A percentile compares a stretch with the other conserved stretches of the same genome.
These are phyloP conservation scores for Pollachius pollachius DNA, from an alignment of 2,113 vertebrate species.

Conservation along the genomic window DNA sequence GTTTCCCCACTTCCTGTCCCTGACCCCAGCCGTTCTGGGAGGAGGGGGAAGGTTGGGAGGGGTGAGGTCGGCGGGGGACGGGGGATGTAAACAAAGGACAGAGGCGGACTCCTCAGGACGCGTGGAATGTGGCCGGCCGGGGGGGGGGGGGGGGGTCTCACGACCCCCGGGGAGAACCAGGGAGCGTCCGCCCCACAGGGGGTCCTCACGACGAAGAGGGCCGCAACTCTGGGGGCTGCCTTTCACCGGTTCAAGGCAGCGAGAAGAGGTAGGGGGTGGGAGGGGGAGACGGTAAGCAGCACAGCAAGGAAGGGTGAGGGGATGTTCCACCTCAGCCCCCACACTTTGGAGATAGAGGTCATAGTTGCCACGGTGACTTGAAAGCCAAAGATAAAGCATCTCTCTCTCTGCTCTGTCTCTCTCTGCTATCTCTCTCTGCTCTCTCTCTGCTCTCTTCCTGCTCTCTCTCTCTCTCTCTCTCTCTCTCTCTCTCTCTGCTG, in stretches of 20 bases:
- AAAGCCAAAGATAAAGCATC: slow-evolving; percentile 73
- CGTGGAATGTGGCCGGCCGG: slow-evolving; percentile 21
- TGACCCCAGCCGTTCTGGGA: too few relatives aligned
- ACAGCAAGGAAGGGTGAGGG: slow-evolving; percentile 6
- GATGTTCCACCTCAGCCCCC: slow-evolving; percentile 70
- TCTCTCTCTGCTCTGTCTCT: too few relatives aligned
- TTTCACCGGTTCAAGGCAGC: slow-evolving; percentile 34
- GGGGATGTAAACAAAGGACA: slow-evolving; percentile 61
- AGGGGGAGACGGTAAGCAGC: slow-evolving; percentile 24
- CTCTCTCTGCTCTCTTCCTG: slow-evolving; percentile 36
- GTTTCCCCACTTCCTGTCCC: slow-evolving; percentile 53
- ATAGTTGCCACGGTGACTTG: slow-evolving; percentile 84
- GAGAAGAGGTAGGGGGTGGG: slow-evolving; percentile 36
- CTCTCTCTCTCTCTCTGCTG: too few relatives aligned
- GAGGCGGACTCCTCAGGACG: slow-evolving; percentile 15
- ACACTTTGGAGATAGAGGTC: slow-evolving; percentile 80
- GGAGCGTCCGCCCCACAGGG: slow-evolving; percentile 11
- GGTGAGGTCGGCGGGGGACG: too few relatives aligned
- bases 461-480: too few relatives aligned
- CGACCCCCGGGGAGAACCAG: slow-evolving; percentile 41
- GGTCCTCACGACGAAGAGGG: slow-evolving; percentile 15
- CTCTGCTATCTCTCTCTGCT: slow-evolving; percentile 29
- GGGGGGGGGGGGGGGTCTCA: slow-evolving; percentile 17
- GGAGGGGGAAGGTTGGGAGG: too few relatives aligned
- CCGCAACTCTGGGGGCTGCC: background rate